Conservation (phyloP, 2,888 invertebrate genomes). For the Tachina fera region DNA sequence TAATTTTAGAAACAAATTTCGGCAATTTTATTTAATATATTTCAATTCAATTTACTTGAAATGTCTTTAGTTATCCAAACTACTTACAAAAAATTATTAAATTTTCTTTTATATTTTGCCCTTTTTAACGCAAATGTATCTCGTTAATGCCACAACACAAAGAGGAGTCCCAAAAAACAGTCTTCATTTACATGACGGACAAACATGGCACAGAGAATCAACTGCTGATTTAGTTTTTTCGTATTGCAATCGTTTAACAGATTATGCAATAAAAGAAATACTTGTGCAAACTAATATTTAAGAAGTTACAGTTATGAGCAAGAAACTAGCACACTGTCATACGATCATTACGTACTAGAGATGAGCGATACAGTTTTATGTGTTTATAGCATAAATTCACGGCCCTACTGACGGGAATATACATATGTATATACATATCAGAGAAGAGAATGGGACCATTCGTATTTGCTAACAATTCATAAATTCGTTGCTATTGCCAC, state of each 20-base stretch:
- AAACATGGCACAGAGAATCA: not conserved
- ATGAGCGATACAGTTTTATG: no score
- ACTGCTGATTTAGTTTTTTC: conserved; percentile 8
- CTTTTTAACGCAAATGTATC: conserved; percentile 27
- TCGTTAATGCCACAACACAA: not conserved
- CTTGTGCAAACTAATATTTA: conserved; percentile 2
- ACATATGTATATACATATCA: no score
- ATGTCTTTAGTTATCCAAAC: not conserved
- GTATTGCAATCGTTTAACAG: conserved; percentile 25
- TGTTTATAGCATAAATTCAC: no score
- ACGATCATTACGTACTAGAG: no score
- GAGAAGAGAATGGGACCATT: no score
- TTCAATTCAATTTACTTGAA: conserved; percentile 4
- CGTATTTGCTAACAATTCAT: no score
- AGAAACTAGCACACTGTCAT: not conserved
- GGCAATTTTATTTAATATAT: not conserved
- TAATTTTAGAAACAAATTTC: conserved; percentile 10
- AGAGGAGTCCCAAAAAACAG: conserved; percentile 5
- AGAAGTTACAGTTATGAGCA: not conserved
- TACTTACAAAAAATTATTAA: not conserved
- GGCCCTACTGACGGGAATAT: no score
- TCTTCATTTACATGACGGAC: not conserved
- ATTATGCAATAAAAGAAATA: conserved; percentile 8
- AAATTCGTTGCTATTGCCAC: no score
- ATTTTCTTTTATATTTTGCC: not conserved